These are phyloP conservation scores for Premnoplex brunnescens DNA, from an alignment of 2,797 vertebrate species.

Conservation along the genomic window DNA sequence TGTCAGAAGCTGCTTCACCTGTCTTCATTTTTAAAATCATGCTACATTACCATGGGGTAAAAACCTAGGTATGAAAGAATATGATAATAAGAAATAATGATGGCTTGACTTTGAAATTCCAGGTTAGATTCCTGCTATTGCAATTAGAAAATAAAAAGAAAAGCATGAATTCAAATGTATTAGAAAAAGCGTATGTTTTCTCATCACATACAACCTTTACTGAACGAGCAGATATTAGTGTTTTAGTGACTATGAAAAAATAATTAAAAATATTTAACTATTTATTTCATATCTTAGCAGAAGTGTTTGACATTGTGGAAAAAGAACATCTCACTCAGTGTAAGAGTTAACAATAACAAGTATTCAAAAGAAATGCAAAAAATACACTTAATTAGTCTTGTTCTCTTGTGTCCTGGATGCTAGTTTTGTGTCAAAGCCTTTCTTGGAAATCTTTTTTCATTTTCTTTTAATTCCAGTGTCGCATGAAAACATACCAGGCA, in stretches of 20 bases:
- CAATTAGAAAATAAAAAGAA: neutral
- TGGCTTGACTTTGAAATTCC: neutral
- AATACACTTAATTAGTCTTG: neutral
- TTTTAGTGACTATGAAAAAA: neutral
- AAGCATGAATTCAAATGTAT: neutral
- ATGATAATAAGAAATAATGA: neutral
- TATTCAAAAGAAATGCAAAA: neutral
- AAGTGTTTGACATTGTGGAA: neutral
- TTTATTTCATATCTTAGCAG: neutral
- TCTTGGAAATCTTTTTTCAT: neutral
- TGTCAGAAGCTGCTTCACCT: neutral
- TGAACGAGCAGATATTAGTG: neutral
- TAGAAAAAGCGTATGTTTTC: neutral
- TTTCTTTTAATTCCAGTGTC: neutral
- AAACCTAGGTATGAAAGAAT: neutral
- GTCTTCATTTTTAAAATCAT: neutral
- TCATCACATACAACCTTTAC: neutral
- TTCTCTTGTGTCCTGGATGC: neutral
- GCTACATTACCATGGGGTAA: neutral
- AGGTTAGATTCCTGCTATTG: neutral
- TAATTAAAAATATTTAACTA: neutral
- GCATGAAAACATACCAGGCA: neutral
- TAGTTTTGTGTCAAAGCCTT: neutral
- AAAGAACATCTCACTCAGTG: neutral
- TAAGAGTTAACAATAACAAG: neutral